Evolutionary conservation across 2,797 vertebrate species (phyloP).

Genomic region (Setipinna tenuifilis): DNA sequence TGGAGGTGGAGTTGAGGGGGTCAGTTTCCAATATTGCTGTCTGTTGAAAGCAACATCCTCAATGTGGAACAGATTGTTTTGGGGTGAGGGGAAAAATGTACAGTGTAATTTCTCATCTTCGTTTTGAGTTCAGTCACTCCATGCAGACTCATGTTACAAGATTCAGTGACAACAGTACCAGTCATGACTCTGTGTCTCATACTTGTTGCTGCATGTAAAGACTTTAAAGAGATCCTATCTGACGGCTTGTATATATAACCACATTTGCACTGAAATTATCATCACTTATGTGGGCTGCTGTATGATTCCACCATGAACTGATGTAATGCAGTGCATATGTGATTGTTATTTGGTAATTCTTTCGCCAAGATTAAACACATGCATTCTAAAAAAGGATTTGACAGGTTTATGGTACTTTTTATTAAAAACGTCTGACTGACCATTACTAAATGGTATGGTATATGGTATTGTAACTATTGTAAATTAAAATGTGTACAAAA

Average conservation of each 20-base stretch:
- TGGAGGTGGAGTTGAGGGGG: background rate
- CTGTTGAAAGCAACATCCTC: background rate
- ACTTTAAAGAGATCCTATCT: conserved; percentile 28
- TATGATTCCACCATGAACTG: conserved; percentile 5
- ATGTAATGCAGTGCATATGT: background rate
- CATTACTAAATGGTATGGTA: background rate
- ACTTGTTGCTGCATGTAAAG: conserved; percentile 56
- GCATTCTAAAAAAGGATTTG: background rate
- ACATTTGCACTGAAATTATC: conserved; percentile 7
- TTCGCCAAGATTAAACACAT: background rate
- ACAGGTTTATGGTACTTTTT: background rate
- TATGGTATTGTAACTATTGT: background rate
- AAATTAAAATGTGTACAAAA: background rate
- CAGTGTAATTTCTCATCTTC: conserved; percentile 31
- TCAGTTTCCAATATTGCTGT: background rate
- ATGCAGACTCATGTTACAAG: conserved; percentile 95
- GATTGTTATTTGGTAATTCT: background rate
- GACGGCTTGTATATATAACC: conserved; percentile 25
- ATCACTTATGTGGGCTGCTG: background rate
- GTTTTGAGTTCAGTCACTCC: conserved; percentile 74
- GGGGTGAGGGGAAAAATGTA: background rate
- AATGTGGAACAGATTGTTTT: background rate
- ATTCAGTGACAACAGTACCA: conserved; percentile 78
- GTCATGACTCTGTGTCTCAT: conserved; percentile 88
- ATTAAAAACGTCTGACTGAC: background rate